Base-by-base conservation (phyloP, 2,888 invertebrate genomes). In the Synergus japonicus region DNA sequence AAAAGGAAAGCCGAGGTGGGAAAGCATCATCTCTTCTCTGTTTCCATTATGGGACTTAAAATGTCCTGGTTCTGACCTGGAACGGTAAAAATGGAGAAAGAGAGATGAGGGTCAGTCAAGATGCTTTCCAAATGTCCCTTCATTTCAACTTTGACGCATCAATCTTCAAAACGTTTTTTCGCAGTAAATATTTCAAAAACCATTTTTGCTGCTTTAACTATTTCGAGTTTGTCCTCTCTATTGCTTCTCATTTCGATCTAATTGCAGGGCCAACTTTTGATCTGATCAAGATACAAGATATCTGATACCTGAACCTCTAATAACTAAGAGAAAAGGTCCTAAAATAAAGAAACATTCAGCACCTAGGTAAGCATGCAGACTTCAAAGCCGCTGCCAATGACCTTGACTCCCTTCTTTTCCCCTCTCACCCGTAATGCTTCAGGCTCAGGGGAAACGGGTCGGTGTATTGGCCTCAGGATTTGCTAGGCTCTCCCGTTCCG, bases 1-100 rank as follows among this genome's bases (percentile, higher is more conserved):
- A 73, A 58, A 73, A 73, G 73, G 80, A 64, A 60, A 60, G 49
- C 9, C 9, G 80, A 67, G 22, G 78, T 73, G 78, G 83, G 76
- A 76, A 66, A n/a, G 29, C 29, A 73, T 18, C 37, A 49, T 73
- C 69, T 49, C 69, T 73, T 73, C 54, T 54, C 54, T 73, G 22
- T 49, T 41, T 54, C 73, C 37, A 54, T 73, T 73, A 54, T 73
- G 49, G 41, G 54, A 58, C 54, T n/a, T 7, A 66, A 18, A 63
- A 54, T 69, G 46, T 69, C 22, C 29, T 15, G 54, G n/a, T 58
- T 73, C 73, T 73, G 54, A 73, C 73, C 73, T 73, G 73, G n/a
- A 49, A 49, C 37, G 10, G 69, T 54, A 69, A 69, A 69, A 69
- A 69, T 69, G 49, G 73, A 73, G 49, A 49, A 49, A 22, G 29